A percentile compares a stretch with the other conserved stretches of the same genome.
Conservation (phyloP, 2,888 invertebrate species). For the Zeuzera pyrina region DNA sequence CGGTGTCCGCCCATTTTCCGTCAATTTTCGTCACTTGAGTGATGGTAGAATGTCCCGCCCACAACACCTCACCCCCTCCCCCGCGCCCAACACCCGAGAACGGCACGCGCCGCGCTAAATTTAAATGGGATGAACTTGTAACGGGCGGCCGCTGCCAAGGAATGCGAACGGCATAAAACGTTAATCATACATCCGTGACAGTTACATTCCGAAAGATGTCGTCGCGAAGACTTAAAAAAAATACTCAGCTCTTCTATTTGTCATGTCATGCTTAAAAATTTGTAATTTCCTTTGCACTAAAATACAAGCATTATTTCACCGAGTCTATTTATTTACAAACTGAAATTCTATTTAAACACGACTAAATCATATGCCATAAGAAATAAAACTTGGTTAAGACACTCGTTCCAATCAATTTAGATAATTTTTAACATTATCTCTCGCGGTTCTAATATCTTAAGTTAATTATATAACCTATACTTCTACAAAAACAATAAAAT, state of each 20-base stretch:
- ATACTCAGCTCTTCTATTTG: slow-evolving; percentile 23
- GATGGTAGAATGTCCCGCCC: slow-evolving; percentile 68
- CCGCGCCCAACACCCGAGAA: slow-evolving; percentile 27
- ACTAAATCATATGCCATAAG: no score
- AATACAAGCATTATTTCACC: background rate
- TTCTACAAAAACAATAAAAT: no score
- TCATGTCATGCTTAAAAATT: slow-evolving; percentile 6
- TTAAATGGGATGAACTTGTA: slow-evolving; percentile 72
- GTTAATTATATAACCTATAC: no score
- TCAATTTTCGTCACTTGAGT: slow-evolving; percentile 74
- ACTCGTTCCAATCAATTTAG: no score
- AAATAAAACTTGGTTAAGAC: no score
- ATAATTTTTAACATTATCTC: no score
- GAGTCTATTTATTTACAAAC: background rate
- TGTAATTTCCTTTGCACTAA: background rate
- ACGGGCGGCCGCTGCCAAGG: slow-evolving; percentile 55
- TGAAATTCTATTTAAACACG: background rate
- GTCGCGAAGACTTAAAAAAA: slow-evolving; percentile 32
- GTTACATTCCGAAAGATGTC: slow-evolving; percentile 48
- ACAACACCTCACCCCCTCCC: slow-evolving; percentile 25
- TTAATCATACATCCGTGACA: slow-evolving; percentile 71
- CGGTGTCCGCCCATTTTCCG: slow-evolving; percentile 73
- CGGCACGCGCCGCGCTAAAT: slow-evolving; percentile 71
- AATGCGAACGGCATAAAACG: slow-evolving; percentile 56
- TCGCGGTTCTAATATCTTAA: no score